A percentile compares a stretch with the other conserved stretches of the same genome.
Conservation (phyloP, 2,888 invertebrate genomes). For the Netelia inedita region DNA sequence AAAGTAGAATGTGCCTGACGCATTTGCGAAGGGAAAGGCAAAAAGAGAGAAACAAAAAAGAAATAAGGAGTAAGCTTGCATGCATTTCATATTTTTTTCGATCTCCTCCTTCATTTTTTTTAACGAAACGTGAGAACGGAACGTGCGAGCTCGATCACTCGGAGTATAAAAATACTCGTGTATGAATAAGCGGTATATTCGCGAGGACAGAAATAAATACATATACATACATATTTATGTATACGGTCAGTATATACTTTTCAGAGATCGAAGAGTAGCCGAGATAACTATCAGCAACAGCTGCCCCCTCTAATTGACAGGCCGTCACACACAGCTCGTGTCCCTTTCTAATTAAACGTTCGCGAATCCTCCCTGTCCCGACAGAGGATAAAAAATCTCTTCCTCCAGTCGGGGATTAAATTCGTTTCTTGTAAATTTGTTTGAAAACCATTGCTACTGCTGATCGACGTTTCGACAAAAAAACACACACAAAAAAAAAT, state of each 20-base stretch:
- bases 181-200: background rate
- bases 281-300: conserved; percentile 52
- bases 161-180: conserved; percentile 23
- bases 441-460: conserved; percentile 13
- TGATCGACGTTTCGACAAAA: conserved; percentile 9
- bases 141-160: conserved; percentile 6
- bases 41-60: conserved; percentile 18
- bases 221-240: background rate
- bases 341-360: conserved; percentile 44
- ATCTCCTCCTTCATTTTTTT: conserved; percentile 2
- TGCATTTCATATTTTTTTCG: conserved; percentile 42
- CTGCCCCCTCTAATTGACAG: conserved; percentile 57
- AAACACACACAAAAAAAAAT: conserved; percentile 5
- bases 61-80: conserved; percentile 10
- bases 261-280: conserved; percentile 45
- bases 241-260: background rate
- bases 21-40: conserved; percentile 63
- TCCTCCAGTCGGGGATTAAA: conserved; percentile 11
- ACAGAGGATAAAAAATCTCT: conserved; percentile 24
- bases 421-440: conserved; percentile 1
- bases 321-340: conserved; percentile 41
- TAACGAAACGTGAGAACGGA: conserved; percentile 51
- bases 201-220: conserved; percentile 23
- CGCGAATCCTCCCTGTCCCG: conserved; percentile 16
- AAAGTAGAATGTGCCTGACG: conserved; percentile 57